Base-by-base conservation (phyloP, 2,113 vertebrate species). In the Pseudopodoces humilis region DNA sequence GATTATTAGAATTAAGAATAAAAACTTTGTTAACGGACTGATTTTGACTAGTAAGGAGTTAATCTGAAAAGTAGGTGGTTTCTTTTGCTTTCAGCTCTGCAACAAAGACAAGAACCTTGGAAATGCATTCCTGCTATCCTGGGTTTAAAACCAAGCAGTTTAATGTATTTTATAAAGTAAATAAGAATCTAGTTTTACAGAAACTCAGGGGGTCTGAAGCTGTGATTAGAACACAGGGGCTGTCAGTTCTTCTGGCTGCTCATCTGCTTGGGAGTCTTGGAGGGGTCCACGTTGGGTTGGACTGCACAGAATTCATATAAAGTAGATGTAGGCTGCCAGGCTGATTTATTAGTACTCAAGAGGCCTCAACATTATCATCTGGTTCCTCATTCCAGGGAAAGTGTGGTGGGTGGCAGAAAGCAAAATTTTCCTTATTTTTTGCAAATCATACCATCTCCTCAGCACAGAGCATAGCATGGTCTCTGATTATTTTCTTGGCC, bases 401-500 rank as follows among this genome's bases (percentile, higher is more conserved):
- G 13, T 24, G 22, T 83, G 44, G 39, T 64, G 49, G 53, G 78
- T 53, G 58, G 58, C 58, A 93, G 67, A 95, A 82, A 69, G 41
- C 25, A 69, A 27, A 19, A 28, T 79, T 83, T 81, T 84, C 15
- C 11, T 47, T 76, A 56, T 49, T 31, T 63, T 69, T 63, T 60
- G 23, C 55, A 86, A 69, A 64, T 37, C 5, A 6, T 75, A 92
- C 81, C 79, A 3, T 89, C 67, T 84, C 5, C 46, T 80, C 46
- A 70, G 31, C 71, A 35, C 55, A 58, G 43, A 83, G 43, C 25
- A 65, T 78, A 69, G 75, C 25, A 50, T 37, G 65, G 25, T 53
- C 49, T 84, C 65, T 89, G 59, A 62, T 84, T 87, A 64, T 78
- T 87, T 95, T 95, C 81, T 79, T 95, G 94, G 70, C 94, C 93